Evolutionary conservation across 2,113 vertebrate species (phyloP), one percentile per base, ranked within the genome.

Genomic region (Mohoua ochrocephala): DNA sequence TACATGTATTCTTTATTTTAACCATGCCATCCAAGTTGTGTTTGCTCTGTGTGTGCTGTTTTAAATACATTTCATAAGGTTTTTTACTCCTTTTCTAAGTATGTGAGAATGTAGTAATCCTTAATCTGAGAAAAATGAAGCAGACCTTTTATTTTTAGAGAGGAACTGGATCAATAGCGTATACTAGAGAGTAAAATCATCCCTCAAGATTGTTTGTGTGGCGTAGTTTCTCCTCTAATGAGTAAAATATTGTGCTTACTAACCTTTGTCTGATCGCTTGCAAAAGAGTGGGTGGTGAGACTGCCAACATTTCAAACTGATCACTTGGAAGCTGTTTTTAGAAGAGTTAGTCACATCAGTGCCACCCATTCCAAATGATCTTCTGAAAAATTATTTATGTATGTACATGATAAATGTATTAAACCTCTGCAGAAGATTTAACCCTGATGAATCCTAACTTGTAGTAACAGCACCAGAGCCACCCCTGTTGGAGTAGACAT

Each of bases 1-100:
- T 98, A 97, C 31, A 33, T 61, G 61, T 95, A 53, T 89, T 92
- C 97, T 93, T 97, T 85, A 71, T 96, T 91, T 92, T 96, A 96
- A 79, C 93, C 71, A 56, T 84, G 68, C 93, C 39, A 73, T 59
- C 60, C 78, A 94, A 81, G 70, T 91, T 90, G 22, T 33, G 33
- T 92, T 97, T 97, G 92, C 92, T 96, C 74, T 94, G 44, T 68
- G 41, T 97, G 41, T 91, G 73, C 87, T 96, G 75, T 79, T 97
- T 96, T 92, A 97, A 95, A 89, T 49, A 64, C 10, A 67, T 93
- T 76, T 24, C 52, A 10, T 75, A 54, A 84, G 75, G 37, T 39
- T 73, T 65, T 95, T 96, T 96, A 96, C 87, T 96, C 91, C 70
- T 65, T 94, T 97, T 95, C 87, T 94, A 87, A 71, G 76, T 44